Evolutionary conservation across 2,888 invertebrate species (phyloP), one percentile per base, ranked within the genome.

Genomic region (Drosophila atripex): DNA sequence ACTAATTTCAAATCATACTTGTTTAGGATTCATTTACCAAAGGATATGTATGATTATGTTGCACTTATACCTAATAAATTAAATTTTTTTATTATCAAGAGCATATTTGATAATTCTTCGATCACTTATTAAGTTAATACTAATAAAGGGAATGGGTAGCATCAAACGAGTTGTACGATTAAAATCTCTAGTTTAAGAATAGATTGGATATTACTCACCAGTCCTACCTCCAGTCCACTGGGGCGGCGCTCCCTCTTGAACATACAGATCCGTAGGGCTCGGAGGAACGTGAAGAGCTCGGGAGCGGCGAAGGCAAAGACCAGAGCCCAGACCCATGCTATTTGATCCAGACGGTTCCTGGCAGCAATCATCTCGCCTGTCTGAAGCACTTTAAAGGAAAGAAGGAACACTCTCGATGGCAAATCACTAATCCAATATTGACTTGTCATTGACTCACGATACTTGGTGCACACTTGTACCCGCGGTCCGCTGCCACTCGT

Each of bases 241-340:
- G 96, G 95, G 72, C 93, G 92, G 49, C 90, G 91, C 61, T 93
- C 93, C 3, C 94, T 93, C 92, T 96, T 96, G 90, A 97, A 97
- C 70, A 95, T 93, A 79, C 94, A 94, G 80, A 95, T 94, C 83
- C 96, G 93, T 16, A 94, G 86, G 12, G 96, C 94, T 82, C 95
- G 93, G 5, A 97, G 89, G 80, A 97, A 94, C 8, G 94, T 94
- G 12, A 96, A 94, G 0, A 95, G 65, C 92, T 98, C 97, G 0
- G 97, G 97, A 21, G 95, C 92, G 41, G 94, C 92, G 88, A 96
- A 96, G 21, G 95, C 94, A 77, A 96, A 94, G 43, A 96, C 92
- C 28, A 96, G 90, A 50, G 95, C 94, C 96, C 97, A 97, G 12
- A 96, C 94, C 97, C 97, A 97, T 46, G 94, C 92, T 58, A 95